Evolutionary conservation across 2,797 vertebrate species (phyloP), one percentile per base, ranked within the genome.

Genomic region (Fundulus diaphanus): DNA sequence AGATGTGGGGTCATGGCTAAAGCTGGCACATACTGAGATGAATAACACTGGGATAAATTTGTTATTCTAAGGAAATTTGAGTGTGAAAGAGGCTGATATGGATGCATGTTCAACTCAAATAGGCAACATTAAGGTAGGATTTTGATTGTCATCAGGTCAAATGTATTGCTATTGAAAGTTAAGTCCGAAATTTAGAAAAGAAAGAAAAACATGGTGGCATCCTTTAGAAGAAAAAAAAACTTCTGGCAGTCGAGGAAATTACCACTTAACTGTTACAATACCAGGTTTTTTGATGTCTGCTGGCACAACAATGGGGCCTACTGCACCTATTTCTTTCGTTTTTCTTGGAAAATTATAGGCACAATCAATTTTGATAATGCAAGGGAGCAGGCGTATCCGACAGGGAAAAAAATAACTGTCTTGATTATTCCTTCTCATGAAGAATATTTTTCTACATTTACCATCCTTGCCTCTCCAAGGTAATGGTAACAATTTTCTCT

Each of bases 401-500:
- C 74, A 72, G 75, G 35, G 22, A 61, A 52, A 88, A 88, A 91
- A 92, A 93, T 85, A 94, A 90, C 87, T 91, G 89, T 88, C 89
- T 89, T 91, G 90, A 93, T 92, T 84, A 90, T 94, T 92, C 86
- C 85, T 92, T 90, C 90, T 86, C 70, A 56, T 83, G 83, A 79
- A 85, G 56, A 85, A 77, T 90, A 85, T 84, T 72, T 69, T 80
- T 77, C 51, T 31, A 67, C 70, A 85, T 82, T 73, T 84, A 85
- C 77, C 85, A 90, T 92, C 72, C 85, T 84, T 82, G 75, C 87
- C 72, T 88, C 92, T 87, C 77, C 84, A 79, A 88, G 74, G 83
- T 94, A 94, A 94, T 93, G 82, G 92, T 89, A 82, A 93, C 93
- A 94, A 95, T 94, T 95, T 93, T 92, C 87, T 89, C 89, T 76